Conservation (phyloP, 2,888 invertebrate species). For the Dynastes grantii region DNA sequence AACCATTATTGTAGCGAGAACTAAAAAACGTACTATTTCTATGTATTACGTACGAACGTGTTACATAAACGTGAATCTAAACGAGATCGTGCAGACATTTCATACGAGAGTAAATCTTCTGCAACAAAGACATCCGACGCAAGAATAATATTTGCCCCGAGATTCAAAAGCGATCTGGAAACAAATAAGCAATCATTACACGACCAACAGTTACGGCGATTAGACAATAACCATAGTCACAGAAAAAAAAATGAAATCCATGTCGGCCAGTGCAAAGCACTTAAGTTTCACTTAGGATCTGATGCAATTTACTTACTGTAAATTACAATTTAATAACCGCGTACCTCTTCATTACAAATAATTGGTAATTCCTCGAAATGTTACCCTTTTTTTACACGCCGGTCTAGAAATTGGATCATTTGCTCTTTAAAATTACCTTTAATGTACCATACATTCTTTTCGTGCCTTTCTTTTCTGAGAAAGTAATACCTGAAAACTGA, state of each 20-base stretch:
- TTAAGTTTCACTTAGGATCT: slow-evolving; percentile 40
- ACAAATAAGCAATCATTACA: slow-evolving; percentile 38
- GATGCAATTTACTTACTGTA: slow-evolving; percentile 38
- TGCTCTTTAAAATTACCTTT: slow-evolving; percentile 37
- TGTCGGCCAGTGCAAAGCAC: slow-evolving; percentile 18
- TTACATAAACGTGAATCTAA: slow-evolving; percentile 31
- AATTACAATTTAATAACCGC: slow-evolving; percentile 44
- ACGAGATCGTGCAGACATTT: slow-evolving; percentile 24
- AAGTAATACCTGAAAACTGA: neutral
- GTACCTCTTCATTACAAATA: slow-evolving; percentile 44
- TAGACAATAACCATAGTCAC: slow-evolving; percentile 32
- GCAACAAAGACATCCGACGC: slow-evolving; percentile 33
- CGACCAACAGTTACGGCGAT: slow-evolving; percentile 37
- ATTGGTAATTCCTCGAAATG: slow-evolving; percentile 43
- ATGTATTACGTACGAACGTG: slow-evolving; percentile 14
- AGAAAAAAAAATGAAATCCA: slow-evolving; percentile 11
- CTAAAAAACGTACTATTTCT: slow-evolving; percentile 16
- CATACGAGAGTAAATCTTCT: slow-evolving; percentile 25
- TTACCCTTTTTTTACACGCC: slow-evolving; percentile 17
- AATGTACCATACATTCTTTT: slow-evolving; percentile 20
- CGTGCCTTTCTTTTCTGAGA: slow-evolving; percentile 1
- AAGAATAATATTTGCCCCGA: slow-evolving; percentile 20
- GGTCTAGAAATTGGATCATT: slow-evolving; percentile 27
- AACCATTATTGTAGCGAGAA: neutral
- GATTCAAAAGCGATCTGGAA: slow-evolving; percentile 15